phyloP scores from a whole-genome alignment of 2,888 invertebrate genomes.

The Sepioteuthis lessoniana region DNA sequence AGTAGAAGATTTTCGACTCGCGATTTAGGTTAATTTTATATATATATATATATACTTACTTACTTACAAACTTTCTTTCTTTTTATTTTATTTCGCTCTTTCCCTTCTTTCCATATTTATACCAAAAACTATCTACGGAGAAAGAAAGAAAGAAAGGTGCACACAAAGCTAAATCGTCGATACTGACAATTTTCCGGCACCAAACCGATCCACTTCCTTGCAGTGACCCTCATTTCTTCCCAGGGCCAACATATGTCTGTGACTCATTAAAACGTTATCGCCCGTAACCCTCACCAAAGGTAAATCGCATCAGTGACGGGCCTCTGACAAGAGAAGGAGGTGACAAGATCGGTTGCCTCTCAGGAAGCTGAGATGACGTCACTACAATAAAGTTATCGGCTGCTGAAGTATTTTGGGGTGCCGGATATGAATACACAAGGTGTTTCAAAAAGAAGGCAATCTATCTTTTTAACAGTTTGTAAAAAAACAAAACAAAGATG shows the following conservation, averaged over 20 bases:
- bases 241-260: slow-evolving; percentile 33
- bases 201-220: neutral
- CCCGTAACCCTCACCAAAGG: neutral
- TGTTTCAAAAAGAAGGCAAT: no score
- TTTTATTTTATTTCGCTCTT: neutral
- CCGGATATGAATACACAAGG: no score
- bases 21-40: no score
- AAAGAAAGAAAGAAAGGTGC: neutral
- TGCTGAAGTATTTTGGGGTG: no score
- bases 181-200: neutral
- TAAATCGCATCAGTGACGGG: neutral
- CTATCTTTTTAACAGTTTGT: no score
- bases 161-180: no score
- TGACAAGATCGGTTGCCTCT: neutral
- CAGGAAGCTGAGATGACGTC: neutral
- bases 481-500: no score
- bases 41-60: no score
- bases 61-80: no score
- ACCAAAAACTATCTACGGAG: neutral
- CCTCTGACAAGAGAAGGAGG: neutral
- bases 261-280: slow-evolving; percentile 33
- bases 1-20: no score
- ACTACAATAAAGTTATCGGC: neutral
- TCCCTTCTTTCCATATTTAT: neutral
- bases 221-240: slow-evolving; percentile 6